Conservation (phyloP, 2,888 invertebrate genomes). For the Shargacucullia verbasci region DNA sequence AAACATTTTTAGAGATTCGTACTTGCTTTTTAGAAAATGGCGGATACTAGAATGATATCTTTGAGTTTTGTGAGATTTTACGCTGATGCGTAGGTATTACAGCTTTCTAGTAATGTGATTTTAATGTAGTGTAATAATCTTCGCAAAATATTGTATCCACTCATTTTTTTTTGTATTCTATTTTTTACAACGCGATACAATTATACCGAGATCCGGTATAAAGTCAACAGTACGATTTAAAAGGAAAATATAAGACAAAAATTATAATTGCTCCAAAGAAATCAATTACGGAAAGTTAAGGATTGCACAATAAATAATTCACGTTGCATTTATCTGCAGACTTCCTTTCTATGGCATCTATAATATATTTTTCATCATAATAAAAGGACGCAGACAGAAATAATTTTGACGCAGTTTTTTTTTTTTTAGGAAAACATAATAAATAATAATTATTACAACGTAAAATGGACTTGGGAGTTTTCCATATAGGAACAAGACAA, state of each 20-base stretch:
- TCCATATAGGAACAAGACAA: too few relatives aligned
- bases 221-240: background rate
- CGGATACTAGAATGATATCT: constrained; percentile 3
- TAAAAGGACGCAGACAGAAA: constrained; percentile 3
- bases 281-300: background rate
- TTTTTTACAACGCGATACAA: too few relatives aligned
- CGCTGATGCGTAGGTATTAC: too few relatives aligned
- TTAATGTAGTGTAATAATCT: too few relatives aligned
- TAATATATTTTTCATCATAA: background rate
- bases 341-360: background rate
- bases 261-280: background rate
- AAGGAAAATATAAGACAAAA: background rate
- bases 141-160: too few relatives aligned
- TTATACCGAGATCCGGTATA: too few relatives aligned
- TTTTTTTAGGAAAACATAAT: background rate
- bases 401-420: background rate
- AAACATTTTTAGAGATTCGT: constrained; percentile 18
- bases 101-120: too few relatives aligned
- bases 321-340: constrained; percentile 3
- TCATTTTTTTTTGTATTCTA: too few relatives aligned
- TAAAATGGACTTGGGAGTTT: too few relatives aligned
- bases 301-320: constrained; percentile 6
- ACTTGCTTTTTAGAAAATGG: constrained; percentile 18
- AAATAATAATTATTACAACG: too few relatives aligned
- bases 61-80: too few relatives aligned